Evolutionary conservation across 2,888 invertebrate genomes (phyloP).

Genomic region (Gastrophysa polygoni): DNA sequence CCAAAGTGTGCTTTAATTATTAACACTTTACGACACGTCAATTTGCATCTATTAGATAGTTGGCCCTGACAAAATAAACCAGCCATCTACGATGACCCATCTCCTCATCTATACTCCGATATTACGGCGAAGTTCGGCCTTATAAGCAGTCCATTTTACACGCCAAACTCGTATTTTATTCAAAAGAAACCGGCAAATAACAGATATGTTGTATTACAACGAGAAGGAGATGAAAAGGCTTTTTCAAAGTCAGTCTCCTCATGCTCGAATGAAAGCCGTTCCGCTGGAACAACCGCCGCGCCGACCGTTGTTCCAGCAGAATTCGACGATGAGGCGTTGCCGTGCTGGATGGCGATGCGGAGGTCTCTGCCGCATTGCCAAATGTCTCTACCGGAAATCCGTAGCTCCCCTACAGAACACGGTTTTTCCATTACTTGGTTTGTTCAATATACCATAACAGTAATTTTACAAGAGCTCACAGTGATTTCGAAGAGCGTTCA

Average conservation of each 20-base stretch:
- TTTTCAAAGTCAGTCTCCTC: slow-evolving; percentile 53
- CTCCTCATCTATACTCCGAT: slow-evolving; percentile 3
- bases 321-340: slow-evolving; percentile 32
- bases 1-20: slow-evolving; percentile 22
- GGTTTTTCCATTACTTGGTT: not conserved
- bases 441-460: too few relatives aligned
- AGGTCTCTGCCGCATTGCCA: slow-evolving; percentile 38
- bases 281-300: slow-evolving; percentile 54
- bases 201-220: slow-evolving; percentile 57
- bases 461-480: too few relatives aligned
- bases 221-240: slow-evolving; percentile 54
- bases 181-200: slow-evolving; percentile 54
- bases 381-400: not conserved
- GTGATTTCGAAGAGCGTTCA: too few relatives aligned
- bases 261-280: slow-evolving; percentile 49
- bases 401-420: not conserved
- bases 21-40: slow-evolving; percentile 16
- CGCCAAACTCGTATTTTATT: slow-evolving; percentile 43
- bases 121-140: slow-evolving; percentile 18
- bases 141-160: slow-evolving; percentile 29
- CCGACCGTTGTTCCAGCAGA: slow-evolving; percentile 53
- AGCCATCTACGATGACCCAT: not conserved
- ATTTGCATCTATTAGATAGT: slow-evolving; percentile 32
- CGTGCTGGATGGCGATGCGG: slow-evolving; percentile 41
- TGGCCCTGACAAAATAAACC: not conserved